phyloP scores from a whole-genome alignment of 1,140 invertebrate species.

The Venturia canescens region DNA sequence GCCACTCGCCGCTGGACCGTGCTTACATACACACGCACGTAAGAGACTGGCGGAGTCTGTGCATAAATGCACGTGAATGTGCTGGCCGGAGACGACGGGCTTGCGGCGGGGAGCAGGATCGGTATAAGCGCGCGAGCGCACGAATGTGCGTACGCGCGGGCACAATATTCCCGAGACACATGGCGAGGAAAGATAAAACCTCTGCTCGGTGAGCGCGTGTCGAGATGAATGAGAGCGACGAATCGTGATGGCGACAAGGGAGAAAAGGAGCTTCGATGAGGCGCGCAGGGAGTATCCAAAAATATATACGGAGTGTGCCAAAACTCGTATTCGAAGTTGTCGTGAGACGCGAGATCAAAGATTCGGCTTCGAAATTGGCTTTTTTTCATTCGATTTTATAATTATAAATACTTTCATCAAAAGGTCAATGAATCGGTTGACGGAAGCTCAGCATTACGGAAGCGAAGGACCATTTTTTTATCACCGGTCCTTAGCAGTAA shows the following conservation, averaged over 20 bases:
- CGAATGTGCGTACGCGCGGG: not conserved
- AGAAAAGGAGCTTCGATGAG: conserved; percentile 39
- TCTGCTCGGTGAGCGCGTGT: conserved; percentile 50
- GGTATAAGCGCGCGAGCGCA: too few relatives aligned
- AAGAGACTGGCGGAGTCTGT: not conserved
- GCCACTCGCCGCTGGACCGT: conserved; percentile 12
- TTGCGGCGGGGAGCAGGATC: not conserved
- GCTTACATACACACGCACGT: not conserved
- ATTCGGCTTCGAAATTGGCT: too few relatives aligned
- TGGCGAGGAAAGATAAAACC: conserved; percentile 58
- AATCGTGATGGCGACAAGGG: conserved; percentile 57
- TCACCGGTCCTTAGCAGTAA: too few relatives aligned
- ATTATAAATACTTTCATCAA: too few relatives aligned
- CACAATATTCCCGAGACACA: conserved; percentile 43
- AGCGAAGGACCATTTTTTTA: too few relatives aligned
- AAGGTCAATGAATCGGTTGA: too few relatives aligned
- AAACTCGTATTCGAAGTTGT: too few relatives aligned
- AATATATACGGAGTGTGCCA: not conserved
- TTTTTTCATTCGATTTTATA: too few relatives aligned
- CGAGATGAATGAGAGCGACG: conserved; percentile 55
- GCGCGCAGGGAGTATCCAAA: conserved; percentile 34
- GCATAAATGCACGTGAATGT: not conserved
- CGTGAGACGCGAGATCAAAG: too few relatives aligned
- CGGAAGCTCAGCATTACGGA: too few relatives aligned
- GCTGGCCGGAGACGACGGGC: not conserved